Evolutionary conservation across 2,888 invertebrate species (phyloP).

Genomic region (Germaria angustata): DNA sequence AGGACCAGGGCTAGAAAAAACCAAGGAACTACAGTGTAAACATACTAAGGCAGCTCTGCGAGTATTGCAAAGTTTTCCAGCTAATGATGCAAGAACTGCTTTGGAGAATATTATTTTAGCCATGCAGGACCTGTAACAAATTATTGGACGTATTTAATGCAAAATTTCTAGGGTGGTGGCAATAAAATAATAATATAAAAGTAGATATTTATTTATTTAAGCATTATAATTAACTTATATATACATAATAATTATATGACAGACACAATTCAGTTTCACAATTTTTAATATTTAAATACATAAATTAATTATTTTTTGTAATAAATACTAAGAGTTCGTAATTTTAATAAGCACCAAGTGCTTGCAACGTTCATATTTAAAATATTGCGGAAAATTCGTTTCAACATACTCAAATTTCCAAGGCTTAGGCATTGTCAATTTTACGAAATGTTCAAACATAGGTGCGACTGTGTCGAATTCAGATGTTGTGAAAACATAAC

Average conservation of each 20-base stretch:
- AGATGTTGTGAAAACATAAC: slow-evolving; percentile 90
- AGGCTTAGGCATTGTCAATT: slow-evolving; percentile 75
- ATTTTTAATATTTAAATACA: slow-evolving; percentile 31
- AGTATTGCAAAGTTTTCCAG: slow-evolving; percentile 87
- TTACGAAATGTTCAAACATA: slow-evolving; percentile 91
- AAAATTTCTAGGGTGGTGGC: slow-evolving; percentile 27
- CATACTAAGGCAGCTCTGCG: slow-evolving; percentile 88
- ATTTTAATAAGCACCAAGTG: slow-evolving; percentile 89
- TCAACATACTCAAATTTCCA: slow-evolving; percentile 84
- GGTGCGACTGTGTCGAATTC: slow-evolving; percentile 92
- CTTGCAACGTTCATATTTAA: slow-evolving; percentile 89
- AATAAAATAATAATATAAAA: slow-evolving; percentile 11
- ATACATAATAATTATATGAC: slow-evolving; percentile 6
- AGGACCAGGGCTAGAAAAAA: slow-evolving; percentile 87
- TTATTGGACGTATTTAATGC: too few species aligned
- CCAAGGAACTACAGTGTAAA: slow-evolving; percentile 87
- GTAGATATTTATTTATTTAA: slow-evolving; percentile 20
- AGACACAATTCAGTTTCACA: neutral
- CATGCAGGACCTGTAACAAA: slow-evolving; percentile 84
- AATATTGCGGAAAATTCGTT: slow-evolving; percentile 89
- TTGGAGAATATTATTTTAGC: slow-evolving; percentile 92
- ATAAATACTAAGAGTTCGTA: slow-evolving; percentile 68
- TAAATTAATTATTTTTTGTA: slow-evolving; percentile 29
- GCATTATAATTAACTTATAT: slow-evolving; percentile 21
- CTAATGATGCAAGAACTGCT: slow-evolving; percentile 91